A percentile compares a stretch with the other conserved stretches of the same genome.
Conservation (phyloP, 2,888 invertebrate species). For the Leucophenga montana region DNA sequence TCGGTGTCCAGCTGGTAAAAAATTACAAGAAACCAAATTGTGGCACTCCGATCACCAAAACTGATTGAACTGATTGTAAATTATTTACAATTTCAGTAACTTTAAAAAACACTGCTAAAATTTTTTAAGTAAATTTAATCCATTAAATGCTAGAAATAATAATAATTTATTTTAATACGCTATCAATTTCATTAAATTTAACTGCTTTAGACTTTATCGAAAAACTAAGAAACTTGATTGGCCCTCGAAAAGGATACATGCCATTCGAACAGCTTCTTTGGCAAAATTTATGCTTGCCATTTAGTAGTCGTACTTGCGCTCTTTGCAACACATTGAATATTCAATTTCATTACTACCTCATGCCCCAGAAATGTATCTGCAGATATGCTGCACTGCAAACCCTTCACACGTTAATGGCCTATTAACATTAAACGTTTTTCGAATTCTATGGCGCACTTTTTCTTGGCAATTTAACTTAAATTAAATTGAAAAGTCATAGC, state of each 20-base stretch:
- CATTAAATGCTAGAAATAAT: too few species aligned
- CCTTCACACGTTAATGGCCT: constrained; percentile 1
- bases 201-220: not conserved
- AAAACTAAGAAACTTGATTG: not conserved
- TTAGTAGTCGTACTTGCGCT: not conserved
- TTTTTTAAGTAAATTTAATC: too few species aligned
- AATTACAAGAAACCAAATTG: too few species aligned
- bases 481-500: constrained; percentile 10
- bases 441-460: not conserved
- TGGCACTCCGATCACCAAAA: too few species aligned
- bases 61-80: too few species aligned
- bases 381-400: not conserved
- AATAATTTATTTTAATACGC: too few species aligned
- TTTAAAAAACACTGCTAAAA: too few species aligned
- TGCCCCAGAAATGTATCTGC: not conserved
- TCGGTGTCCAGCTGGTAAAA: too few species aligned
- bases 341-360: not conserved
- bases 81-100: too few species aligned
- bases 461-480: not conserved
- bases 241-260: not conserved
- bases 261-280: not conserved
- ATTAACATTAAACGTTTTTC: constrained; percentile 8
- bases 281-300: not conserved
- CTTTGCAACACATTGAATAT: constrained; percentile 3
- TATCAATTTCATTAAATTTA: too few species aligned